Conservation (phyloP, 35 echinoderm and acorn worm genomes). For the Holothuria glaberrima region DNA sequence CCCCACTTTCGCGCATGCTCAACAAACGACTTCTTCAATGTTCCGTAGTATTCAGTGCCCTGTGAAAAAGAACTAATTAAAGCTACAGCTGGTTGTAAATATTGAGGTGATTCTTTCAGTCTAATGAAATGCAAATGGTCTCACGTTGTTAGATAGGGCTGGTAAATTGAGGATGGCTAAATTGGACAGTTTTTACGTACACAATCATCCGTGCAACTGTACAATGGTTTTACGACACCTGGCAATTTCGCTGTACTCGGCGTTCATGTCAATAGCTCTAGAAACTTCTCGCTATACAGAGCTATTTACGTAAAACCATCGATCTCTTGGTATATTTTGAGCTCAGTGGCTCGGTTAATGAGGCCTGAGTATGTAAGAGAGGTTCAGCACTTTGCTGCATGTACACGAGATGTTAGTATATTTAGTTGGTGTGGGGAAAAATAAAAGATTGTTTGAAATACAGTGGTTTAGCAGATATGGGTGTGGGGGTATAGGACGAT, state of each 20-base stretch:
- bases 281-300: slow-evolving; percentile 1
- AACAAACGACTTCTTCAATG: no score
- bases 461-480: no score
- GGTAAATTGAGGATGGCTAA: not conserved
- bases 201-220: no score
- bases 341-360: slow-evolving; percentile 1
- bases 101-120: slow-evolving; percentile 7
- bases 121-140: slow-evolving; percentile 21
- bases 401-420: slow-evolving; percentile 6
- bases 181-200: no score
- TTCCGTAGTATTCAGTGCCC: no score
- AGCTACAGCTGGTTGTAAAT: slow-evolving; percentile 3
- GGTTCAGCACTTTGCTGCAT: not conserved
- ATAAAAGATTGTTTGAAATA: no score
- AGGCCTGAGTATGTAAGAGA: slow-evolving; percentile 17
- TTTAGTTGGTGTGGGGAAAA: not conserved
- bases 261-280: not conserved
- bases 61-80: not conserved
- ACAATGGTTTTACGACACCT: no score
- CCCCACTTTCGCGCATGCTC: slow-evolving; percentile 3
- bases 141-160: not conserved
- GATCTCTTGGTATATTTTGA: slow-evolving; percentile 24
- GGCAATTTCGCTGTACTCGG: no score
- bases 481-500: no score
- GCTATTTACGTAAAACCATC: slow-evolving; percentile 43